These are phyloP conservation scores for Pachyuromys duprasi DNA, from an alignment of 2,797 vertebrate species.

Conservation along the genomic window DNA sequence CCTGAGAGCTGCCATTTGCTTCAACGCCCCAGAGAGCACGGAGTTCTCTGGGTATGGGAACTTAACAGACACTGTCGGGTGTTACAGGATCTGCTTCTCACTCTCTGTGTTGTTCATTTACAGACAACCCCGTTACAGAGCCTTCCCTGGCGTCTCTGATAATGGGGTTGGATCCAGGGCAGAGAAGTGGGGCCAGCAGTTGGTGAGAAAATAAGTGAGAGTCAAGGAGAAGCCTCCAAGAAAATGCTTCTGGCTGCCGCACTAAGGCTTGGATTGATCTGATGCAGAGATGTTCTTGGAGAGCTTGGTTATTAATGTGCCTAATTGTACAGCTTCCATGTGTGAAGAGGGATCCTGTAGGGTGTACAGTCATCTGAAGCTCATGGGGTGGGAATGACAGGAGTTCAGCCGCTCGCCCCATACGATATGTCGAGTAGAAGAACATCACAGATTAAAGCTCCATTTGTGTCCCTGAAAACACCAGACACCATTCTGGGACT, in stretches of 20 bases:
- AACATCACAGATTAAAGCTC: slow-evolving; percentile 44
- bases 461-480: slow-evolving; percentile 48
- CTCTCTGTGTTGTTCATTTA: slow-evolving; percentile 66
- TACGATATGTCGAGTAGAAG: slow-evolving; percentile 32
- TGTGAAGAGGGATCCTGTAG: background rate
- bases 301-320: slow-evolving; percentile 75
- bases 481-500: slow-evolving; percentile 61
- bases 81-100: slow-evolving; percentile 64
- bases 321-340: slow-evolving; percentile 58
- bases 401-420: slow-evolving; percentile 16
- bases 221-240: slow-evolving; percentile 72
- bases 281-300: slow-evolving; percentile 71
- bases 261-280: slow-evolving; percentile 70
- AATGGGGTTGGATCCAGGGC: slow-evolving; percentile 71
- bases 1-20: slow-evolving; percentile 15
- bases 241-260: slow-evolving; percentile 73
- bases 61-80: slow-evolving; percentile 58
- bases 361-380: background rate
- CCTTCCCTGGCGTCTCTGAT: slow-evolving; percentile 58
- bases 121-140: slow-evolving; percentile 69
- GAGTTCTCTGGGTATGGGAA: slow-evolving; percentile 49
- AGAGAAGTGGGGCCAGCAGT: slow-evolving; percentile 68
- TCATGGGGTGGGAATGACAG: background rate
- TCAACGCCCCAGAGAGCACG: slow-evolving; percentile 54
- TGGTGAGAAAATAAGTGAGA: slow-evolving; percentile 71